Base-by-base conservation (phyloP, 92 coral and sea anemone species). In the Siderastrea radians region DNA sequence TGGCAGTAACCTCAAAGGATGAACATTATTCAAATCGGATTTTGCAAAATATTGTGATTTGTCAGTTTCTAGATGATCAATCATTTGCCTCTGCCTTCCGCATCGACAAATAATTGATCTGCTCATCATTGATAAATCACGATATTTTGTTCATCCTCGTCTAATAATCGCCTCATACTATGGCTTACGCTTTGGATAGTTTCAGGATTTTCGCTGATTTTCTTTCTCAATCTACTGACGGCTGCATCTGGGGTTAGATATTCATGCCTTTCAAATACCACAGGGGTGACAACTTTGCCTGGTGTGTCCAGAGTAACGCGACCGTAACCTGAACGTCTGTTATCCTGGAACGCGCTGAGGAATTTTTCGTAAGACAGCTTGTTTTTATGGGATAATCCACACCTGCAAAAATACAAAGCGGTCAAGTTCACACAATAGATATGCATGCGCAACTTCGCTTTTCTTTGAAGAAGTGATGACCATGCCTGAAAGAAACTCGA, bases 291-390 rank as follows among this genome's bases (percentile, higher is more conserved):
- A 46, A 77, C 87, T 44, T 83, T 89, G 50, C 79, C 86, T 11
- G 98, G 96, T 48, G 98, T 80, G 74, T 93, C 98, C 87, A 95
- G 92, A 15, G 95, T 95, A 55, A 89, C 98, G 58, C 96, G 98
- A 49, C 98, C 96, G 57, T 95, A 93, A 49, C 98, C 98, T n/a
- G 98, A 77, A 48, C 83, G 93, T 5, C 93, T 90, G 66, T 82
- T 86, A 60, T 94, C 98, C 75, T 95, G 93, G 76, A 95, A 95
- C 10, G 98, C 95, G 76, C 92, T 86, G 59, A 95, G 98, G 75
- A 95, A 95, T 73, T 84, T 93, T 91, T 95, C 96, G 81, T 95
- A 95, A 4, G 98, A 95, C 77, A 95, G 83, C 61, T 94, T 94
- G 90, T 84, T 91, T 68, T 93, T 92, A 47, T 91, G 91, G 46